Evolutionary conservation across 2,888 invertebrate genomes (phyloP).

Genomic region (Hirtodrosophila cameraria): DNA sequence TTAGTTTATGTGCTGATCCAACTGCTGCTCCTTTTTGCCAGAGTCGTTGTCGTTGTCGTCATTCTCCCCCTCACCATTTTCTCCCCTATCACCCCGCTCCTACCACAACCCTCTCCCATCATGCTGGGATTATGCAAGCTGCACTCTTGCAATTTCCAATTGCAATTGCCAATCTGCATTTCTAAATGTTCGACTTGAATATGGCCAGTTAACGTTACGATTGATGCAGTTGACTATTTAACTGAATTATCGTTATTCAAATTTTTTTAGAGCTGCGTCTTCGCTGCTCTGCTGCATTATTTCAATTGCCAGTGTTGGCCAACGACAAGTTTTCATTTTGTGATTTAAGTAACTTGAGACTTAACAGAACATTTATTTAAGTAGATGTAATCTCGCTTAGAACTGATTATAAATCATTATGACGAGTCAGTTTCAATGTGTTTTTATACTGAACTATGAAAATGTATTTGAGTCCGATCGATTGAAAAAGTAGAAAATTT

Average conservation of each 20-base stretch:
- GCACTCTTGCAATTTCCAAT: conserved; percentile 42
- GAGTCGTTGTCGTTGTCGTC: neutral
- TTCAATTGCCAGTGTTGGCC: conserved; percentile 21
- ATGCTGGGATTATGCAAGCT: conserved; percentile 40
- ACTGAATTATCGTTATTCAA: conserved; percentile 41
- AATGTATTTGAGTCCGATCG: too few species aligned
- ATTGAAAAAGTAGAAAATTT: too few species aligned
- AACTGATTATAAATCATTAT: too few species aligned
- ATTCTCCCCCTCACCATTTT: neutral
- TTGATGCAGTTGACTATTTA: conserved; percentile 50
- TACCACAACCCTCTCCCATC: neutral
- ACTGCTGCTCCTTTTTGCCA: conserved; percentile 23
- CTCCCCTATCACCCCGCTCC: neutral
- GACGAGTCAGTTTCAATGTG: too few species aligned
- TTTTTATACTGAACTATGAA: too few species aligned
- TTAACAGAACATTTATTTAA: too few species aligned
- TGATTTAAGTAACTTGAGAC: conserved; percentile 2
- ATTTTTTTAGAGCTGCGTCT: conserved; percentile 22
- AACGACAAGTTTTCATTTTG: conserved; percentile 4
- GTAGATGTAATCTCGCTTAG: too few species aligned
- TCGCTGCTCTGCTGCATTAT: too few species aligned
- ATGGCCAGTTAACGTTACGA: conserved; percentile 35
- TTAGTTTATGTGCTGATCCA: conserved; percentile 51
- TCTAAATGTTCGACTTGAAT: conserved; percentile 36
- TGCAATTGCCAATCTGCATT: conserved; percentile 56